These are phyloP conservation scores for Antrozous pallidus DNA, from an alignment of 2,797 vertebrate species.

Conservation along the genomic window DNA sequence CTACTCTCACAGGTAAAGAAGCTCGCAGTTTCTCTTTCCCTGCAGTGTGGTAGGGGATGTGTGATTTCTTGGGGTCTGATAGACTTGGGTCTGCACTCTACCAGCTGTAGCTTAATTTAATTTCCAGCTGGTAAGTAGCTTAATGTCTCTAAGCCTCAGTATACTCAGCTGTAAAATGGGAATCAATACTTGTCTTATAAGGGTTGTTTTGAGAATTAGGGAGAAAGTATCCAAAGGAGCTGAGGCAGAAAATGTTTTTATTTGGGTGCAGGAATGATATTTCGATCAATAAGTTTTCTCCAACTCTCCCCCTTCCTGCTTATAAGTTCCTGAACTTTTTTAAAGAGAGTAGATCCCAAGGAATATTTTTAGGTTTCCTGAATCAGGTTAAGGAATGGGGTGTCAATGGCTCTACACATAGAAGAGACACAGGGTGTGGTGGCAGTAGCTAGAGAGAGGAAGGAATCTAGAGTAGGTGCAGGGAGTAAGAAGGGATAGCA, in stretches of 20 bases:
- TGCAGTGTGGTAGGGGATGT: not conserved
- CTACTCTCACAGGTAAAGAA: not conserved
- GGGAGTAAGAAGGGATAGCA: not conserved
- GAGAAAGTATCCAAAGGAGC: not conserved
- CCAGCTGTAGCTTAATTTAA: not conserved
- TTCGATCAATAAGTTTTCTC: not conserved
- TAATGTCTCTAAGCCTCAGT: not conserved
- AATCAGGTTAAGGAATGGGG: not conserved
- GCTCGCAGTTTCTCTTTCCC: not conserved
- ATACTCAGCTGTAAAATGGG: constrained; percentile 17
- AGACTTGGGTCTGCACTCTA: not conserved
- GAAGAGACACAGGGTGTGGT: not conserved
- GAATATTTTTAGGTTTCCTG: not conserved
- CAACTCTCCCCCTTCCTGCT: not conserved
- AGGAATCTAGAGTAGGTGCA: not conserved
- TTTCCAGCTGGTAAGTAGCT: not conserved
- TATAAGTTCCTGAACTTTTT: not conserved
- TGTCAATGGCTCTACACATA: not conserved
- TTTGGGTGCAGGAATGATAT: not conserved
- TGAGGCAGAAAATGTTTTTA: not conserved
- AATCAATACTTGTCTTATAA: not conserved
- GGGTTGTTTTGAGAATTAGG: not conserved
- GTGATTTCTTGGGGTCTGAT: not conserved
- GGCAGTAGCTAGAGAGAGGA: not conserved
- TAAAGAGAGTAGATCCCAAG: not conserved